A percentile compares a stretch with the other conserved stretches of the same genome.
Conservation (phyloP, 2,797 vertebrate species). For the Buphagus erythrorhynchus region DNA sequence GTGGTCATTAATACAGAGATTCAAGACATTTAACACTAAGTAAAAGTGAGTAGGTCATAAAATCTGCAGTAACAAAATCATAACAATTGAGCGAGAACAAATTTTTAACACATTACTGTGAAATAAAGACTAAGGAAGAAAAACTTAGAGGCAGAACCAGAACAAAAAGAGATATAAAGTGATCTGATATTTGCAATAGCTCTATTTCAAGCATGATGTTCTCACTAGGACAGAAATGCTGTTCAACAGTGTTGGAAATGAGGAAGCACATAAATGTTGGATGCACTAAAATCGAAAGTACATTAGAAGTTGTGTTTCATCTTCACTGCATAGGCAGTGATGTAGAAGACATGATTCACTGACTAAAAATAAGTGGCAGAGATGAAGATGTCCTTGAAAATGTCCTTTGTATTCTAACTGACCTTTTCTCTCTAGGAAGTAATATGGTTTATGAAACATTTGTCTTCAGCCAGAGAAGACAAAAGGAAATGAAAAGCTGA, state of each 20-base stretch:
- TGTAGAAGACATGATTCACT: background rate
- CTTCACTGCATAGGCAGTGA: background rate
- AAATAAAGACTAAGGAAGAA: background rate
- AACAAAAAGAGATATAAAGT: background rate
- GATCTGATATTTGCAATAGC: background rate
- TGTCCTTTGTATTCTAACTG: background rate
- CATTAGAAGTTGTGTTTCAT: background rate
- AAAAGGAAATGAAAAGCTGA: background rate
- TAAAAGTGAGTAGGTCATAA: background rate
- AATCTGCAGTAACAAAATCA: background rate
- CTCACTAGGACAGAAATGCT: background rate
- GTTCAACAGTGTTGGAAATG: background rate
- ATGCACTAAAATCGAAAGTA: background rate
- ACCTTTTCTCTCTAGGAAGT: slow-evolving; percentile 44
- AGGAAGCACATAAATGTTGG: background rate
- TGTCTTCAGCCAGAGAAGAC: background rate
- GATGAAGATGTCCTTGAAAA: slow-evolving; percentile 49
- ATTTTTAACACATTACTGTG: background rate
- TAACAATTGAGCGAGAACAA: background rate
- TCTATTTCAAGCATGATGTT: background rate
- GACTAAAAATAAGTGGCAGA: slow-evolving; percentile 3
- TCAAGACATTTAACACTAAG: background rate
- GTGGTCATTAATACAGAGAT: background rate
- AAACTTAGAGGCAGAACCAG: background rate
- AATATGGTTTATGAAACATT: slow-evolving; percentile 19